A percentile compares a stretch with the other conserved stretches of the same genome.
These are phyloP conservation scores for Hippocampus mohnikei DNA, from an alignment of 2,113 vertebrate genomes.

Conservation along the genomic window DNA sequence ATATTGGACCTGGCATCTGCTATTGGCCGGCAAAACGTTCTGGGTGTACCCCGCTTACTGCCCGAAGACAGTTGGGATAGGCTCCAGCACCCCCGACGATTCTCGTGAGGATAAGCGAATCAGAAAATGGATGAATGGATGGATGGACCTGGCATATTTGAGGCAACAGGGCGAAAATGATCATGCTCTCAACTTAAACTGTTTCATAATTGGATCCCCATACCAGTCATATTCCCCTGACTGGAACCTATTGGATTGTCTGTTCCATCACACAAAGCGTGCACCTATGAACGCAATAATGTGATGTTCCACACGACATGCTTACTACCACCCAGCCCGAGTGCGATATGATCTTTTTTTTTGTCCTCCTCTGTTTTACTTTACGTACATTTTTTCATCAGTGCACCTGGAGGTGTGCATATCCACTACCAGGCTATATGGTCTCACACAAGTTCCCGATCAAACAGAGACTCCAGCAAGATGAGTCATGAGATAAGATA, in stretches of 20 bases:
- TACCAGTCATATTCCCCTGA: background rate
- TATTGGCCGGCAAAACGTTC: no score
- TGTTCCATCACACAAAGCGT: background rate
- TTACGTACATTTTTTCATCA: background rate
- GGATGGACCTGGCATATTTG: background rate
- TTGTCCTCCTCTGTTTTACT: background rate
- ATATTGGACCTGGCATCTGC: background rate
- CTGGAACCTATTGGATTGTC: background rate
- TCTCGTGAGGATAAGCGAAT: no score
- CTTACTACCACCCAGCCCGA: background rate
- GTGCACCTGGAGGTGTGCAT: background rate
- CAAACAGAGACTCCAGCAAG: slow-evolving; percentile 7
- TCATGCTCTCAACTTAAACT: background rate
- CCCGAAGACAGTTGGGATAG: no score
- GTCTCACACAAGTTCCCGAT: background rate
- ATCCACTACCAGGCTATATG: background rate
- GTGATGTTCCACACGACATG: background rate
- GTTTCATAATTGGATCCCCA: background rate
- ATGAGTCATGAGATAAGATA: slow-evolving; percentile 13
- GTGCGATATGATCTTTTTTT: background rate
- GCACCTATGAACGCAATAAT: background rate
- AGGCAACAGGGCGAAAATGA: background rate
- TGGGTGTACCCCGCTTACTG: no score
- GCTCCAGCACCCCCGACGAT: no score
- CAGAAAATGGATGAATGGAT: no score